These are phyloP conservation scores for Rhabdomys dilectus DNA, from an alignment of 2,113 vertebrate species.

Conservation along the genomic window DNA sequence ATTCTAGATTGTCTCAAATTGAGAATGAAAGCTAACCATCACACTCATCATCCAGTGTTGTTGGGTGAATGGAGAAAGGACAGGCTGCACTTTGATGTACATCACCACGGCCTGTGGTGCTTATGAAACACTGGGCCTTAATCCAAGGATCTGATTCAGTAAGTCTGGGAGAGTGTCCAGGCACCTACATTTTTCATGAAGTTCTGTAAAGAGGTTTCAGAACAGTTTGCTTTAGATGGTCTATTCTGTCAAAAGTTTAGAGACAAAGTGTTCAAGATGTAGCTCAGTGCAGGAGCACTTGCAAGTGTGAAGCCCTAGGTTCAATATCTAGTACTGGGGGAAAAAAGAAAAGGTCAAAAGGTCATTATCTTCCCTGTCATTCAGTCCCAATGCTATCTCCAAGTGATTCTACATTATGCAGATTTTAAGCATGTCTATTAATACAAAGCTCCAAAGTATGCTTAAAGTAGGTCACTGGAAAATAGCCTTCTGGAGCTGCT, in stretches of 20 bases:
- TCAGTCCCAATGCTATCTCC: neutral
- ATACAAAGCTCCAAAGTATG: neutral
- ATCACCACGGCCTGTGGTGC: neutral
- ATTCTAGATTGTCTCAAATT: neutral
- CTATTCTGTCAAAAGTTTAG: constrained; percentile 34
- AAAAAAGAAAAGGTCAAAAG: neutral
- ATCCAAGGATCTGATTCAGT: neutral
- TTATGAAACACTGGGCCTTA: neutral
- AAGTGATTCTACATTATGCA: neutral
- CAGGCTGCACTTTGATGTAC: neutral
- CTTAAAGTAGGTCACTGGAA: constrained; percentile 16
- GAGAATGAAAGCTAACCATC: neutral
- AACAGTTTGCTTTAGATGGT: neutral
- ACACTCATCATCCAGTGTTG: neutral
- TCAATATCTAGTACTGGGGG: neutral
- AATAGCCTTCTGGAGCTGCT: neutral
- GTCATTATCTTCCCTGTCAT: neutral
- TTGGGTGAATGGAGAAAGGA: neutral
- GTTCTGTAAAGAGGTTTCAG: constrained; percentile 34
- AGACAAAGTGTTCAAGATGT: neutral
- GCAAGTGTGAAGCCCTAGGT: neutral
- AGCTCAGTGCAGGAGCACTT: neutral
- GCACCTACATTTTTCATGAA: constrained; percentile 21
- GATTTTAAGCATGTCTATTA: constrained; percentile 29
- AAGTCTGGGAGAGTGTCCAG: neutral